These are phyloP conservation scores for Galaxea fascicularis DNA, from an alignment of 92 coral and sea anemone genomes.

Conservation along the genomic window DNA sequence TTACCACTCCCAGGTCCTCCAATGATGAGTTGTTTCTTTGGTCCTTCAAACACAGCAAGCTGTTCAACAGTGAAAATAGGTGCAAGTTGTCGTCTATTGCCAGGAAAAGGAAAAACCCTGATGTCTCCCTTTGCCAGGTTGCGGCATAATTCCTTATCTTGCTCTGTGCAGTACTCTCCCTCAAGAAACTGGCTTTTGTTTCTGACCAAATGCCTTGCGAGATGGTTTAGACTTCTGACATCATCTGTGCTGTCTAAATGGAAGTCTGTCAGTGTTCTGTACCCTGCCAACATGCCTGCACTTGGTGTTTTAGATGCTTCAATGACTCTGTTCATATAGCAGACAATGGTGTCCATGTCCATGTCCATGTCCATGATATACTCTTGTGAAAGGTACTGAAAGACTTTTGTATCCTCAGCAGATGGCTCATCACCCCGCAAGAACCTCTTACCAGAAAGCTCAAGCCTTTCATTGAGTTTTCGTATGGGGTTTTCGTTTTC, in stretches of 20 bases:
- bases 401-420: conserved; percentile 9
- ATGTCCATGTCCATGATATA: conserved; percentile 35
- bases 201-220: conserved; percentile 1
- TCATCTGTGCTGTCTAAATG: conserved; percentile 12
- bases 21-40: conserved; percentile 57
- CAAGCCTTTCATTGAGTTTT: conserved; percentile 15
- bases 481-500: neutral
- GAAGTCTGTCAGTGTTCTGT: conserved; percentile 31
- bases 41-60: conserved; percentile 64
- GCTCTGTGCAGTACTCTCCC: conserved; percentile 18
- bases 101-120: conserved; percentile 18
- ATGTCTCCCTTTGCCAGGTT: conserved; percentile 9
- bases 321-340: conserved; percentile 29
- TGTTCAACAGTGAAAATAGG: conserved; percentile 53
- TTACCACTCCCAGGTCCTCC: conserved; percentile 68
- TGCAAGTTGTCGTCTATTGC: conserved; percentile 17
- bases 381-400: conserved; percentile 33
- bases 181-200: conserved; percentile 17
- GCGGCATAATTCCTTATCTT: conserved; percentile 16
- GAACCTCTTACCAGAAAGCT: conserved; percentile 9
- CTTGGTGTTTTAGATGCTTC: neutral
- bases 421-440: neutral
- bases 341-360: conserved; percentile 1
- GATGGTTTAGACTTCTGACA: conserved; percentile 11
- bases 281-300: neutral